Evolutionary conservation across 2,113 vertebrate species (phyloP).

Genomic region (Microtus oregoni): DNA sequence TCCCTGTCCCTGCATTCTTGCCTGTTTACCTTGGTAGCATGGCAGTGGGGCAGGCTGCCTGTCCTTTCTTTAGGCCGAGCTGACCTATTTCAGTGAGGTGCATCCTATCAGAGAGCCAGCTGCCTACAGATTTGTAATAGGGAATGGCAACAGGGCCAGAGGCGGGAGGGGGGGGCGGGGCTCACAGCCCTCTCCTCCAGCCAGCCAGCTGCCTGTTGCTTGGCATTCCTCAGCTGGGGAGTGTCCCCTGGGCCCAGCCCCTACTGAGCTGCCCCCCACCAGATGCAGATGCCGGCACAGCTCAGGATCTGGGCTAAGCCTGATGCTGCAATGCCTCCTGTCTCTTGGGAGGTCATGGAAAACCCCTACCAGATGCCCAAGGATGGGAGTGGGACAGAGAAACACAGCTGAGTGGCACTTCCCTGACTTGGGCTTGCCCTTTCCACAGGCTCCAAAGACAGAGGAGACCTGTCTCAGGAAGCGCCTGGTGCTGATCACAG

Average conservation of each 20-base stretch:
- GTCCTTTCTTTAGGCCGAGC: background rate
- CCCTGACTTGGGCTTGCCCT: background rate
- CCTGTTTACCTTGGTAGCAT: background rate
- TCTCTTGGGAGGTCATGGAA: conserved; percentile 80
- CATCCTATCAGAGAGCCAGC: background rate
- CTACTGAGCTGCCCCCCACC: conserved; percentile 50
- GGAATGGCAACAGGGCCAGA: too few relatives aligned
- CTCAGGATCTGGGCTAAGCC: conserved; percentile 26
- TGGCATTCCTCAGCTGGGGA: conserved; percentile 72
- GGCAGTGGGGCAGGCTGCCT: background rate
- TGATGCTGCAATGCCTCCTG: background rate
- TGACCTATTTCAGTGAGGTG: background rate
- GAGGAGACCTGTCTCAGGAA: background rate
- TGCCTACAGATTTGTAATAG: background rate
- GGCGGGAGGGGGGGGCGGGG: too few relatives aligned
- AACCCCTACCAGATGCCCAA: conserved; percentile 78
- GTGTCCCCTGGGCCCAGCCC: conserved; percentile 64
- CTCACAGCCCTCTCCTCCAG: background rate
- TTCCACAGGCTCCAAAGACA: background rate
- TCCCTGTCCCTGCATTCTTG: background rate
- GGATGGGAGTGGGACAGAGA: background rate
- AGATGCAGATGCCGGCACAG: conserved; percentile 62
- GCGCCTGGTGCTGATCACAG: background rate
- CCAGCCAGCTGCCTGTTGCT: conserved; percentile 60
- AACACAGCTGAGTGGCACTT: background rate